Base-by-base conservation (phyloP, 2,888 invertebrate species). In the Alsophila aescularia region DNA sequence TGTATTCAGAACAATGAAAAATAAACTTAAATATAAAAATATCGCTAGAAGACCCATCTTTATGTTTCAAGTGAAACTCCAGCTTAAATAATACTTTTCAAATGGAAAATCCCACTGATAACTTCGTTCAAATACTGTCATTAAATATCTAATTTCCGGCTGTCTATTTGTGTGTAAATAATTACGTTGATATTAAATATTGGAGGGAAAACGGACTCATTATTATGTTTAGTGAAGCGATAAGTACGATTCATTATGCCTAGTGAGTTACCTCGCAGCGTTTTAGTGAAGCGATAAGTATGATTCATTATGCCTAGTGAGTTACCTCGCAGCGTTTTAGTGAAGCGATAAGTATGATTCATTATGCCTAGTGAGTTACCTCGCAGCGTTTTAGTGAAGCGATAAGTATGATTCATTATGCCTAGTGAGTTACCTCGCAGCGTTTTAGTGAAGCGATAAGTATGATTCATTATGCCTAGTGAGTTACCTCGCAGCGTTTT, bases 71-170 rank as follows among this genome's bases (percentile, higher is more conserved):
- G 15, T 12, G 14, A 16, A 27, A 14, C 16, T 14, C 21, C 4
- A 32, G 36, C 24, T 27, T 41, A 13, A 41, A 37, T 44, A 15
- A 13, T 40, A 41, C 27, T 14, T 54, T 52, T 47, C 36, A 41
- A 55, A 61, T 61, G 50, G 47, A 43, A 57, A 42, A 45, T 32
- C 10, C 18, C 31, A 27, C n/a, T 9, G 18, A 42, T 16, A 21
- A 15, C 48, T 56, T 24, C 24, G 40, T 36, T 41, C 16, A 62
- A 68, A 66, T 56, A 50, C 56, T 45, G 62, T 59, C 68, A 74
- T 75, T 72, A 71, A 70, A 73, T 77, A 74, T 67, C 48, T 73
- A 76, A 82, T 81, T 75, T 81, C 82, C 82, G 73, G 74, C 50
- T 42, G 67, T 67, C 62, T 49, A 34, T 59, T 60, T 61, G 56